Evolutionary conservation across 92 coral and sea anemone genomes (phyloP), one percentile per base, ranked within the genome.

Genomic region (Isaurus tuberculatus): DNA sequence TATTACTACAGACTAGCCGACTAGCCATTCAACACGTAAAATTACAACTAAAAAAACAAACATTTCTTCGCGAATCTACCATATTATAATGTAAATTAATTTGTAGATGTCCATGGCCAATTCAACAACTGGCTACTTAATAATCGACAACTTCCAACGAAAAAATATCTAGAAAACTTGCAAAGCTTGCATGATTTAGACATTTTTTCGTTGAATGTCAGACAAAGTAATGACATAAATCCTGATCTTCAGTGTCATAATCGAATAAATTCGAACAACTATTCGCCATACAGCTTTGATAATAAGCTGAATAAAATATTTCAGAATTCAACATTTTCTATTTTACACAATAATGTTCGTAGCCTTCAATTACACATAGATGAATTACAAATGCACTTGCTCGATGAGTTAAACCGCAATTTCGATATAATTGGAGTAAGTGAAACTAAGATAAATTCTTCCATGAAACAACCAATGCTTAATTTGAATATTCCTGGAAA

Each of bases 241-340:
- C 71, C 71, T 65, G 71, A 65, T 32, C 22, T 65, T 65, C 71
- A 65, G 40, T 65, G 71, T n/a, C 71, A 29, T 25, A 26, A 26
- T 9, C 71, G 29, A 65, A 65, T 65, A 31, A 65, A 34, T 65
- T 37, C 71, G 16, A 65, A 65, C 29, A 28, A 65, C 40, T 65
- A 65, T 32, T 65, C 71, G 71, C 71, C 71, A 65, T 65, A 65
- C 29, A 65, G 71, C 42, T 65, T 65, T 65, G 29, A 65, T 34
- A 34, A 65, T 32, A 51, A 51, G 23, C 0, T 65, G 71, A 65
- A 65, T 29, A 65, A 7, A 22, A n/a, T 34, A 30, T 65, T 34
- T 65, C 20, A 65, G 71, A 65, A 65, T 22, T 65, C 71, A 65
- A 65, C 36, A 25, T 65, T 7, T 17, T 34, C 19, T 25, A 25